Evolutionary conservation across 1,140 invertebrate species (phyloP).

Genomic region (Danaus melanippus): DNA sequence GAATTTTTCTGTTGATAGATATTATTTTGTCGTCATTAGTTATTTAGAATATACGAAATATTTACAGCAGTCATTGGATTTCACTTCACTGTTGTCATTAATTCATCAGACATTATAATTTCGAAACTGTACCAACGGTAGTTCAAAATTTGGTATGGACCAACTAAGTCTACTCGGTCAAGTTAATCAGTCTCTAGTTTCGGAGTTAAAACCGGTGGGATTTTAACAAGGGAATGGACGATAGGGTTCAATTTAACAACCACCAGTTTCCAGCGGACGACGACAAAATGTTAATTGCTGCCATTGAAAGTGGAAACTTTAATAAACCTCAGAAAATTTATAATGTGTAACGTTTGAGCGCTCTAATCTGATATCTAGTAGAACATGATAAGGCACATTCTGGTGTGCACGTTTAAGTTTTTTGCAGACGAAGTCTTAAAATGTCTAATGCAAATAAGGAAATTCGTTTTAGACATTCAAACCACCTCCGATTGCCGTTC

Average conservation of each 20-base stretch:
- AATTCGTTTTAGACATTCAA: conserved; percentile 19
- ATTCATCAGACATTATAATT: conserved; percentile 11
- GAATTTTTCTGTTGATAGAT: too few relatives aligned
- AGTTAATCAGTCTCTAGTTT: conserved; percentile 31
- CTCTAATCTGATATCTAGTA: conserved; percentile 12
- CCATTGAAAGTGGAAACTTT: conserved; percentile 36
- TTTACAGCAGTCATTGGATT: too few relatives aligned
- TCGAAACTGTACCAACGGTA: conserved; percentile 16
- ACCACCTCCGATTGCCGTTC: conserved; percentile 6
- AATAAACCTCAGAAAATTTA: conserved; percentile 18
- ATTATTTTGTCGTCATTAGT: too few relatives aligned
- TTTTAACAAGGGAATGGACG: conserved; percentile 33
- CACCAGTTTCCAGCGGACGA: conserved; percentile 26
- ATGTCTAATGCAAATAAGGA: conserved; percentile 13
- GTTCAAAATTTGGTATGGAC: conserved; percentile 23
- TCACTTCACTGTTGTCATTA: conserved; percentile 7
- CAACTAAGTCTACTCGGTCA: conserved; percentile 26
- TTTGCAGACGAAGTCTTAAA: conserved; percentile 6
- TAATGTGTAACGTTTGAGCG: conserved; percentile 4
- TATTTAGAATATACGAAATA: too few relatives aligned
- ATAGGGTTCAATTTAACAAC: conserved; percentile 39
- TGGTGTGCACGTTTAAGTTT: conserved; percentile 5
- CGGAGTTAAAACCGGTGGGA: conserved; percentile 28
- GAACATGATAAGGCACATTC: conserved; percentile 8
- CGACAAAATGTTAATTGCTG: conserved; percentile 45